These are phyloP conservation scores for Eciton burchellii DNA, from an alignment of 1,140 invertebrate genomes.

Conservation along the genomic window DNA sequence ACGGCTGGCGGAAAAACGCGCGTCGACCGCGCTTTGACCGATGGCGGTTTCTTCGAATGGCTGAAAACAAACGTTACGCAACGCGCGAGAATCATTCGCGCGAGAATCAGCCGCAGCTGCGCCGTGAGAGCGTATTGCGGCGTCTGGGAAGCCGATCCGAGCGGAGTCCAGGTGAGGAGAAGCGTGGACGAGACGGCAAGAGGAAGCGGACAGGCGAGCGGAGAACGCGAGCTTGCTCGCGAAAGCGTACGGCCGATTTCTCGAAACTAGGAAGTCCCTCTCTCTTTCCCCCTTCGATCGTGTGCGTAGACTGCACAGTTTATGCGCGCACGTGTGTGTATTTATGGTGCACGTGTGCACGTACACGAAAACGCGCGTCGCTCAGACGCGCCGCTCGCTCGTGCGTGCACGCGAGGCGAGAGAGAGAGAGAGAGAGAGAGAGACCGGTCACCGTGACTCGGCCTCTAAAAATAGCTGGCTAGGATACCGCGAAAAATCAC, in stretches of 20 bases:
- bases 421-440: conserved; percentile 66
- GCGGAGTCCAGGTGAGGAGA: neutral
- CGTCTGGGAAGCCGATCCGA: conserved; percentile 17
- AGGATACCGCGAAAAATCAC: conserved; percentile 79
- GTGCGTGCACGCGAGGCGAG: neutral
- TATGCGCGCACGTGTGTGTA: conserved; percentile 56
- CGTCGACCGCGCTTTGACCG: neutral
- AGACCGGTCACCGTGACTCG: conserved; percentile 81
- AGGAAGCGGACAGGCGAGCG: conserved; percentile 68
- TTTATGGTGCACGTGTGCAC: conserved; percentile 3
- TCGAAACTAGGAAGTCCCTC: conserved; percentile 76
- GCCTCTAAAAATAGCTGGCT: conserved; percentile 83
- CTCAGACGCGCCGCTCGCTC: conserved; percentile 36
- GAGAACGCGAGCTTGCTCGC: conserved; percentile 39
- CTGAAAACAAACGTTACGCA: conserved; percentile 33
- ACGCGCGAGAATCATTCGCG: neutral
- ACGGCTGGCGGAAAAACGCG: neutral
- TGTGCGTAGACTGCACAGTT: neutral
- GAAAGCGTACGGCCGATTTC: conserved; percentile 69
- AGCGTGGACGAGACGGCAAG: conserved; percentile 35
- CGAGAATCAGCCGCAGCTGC: neutral
- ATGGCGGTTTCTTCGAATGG: neutral
- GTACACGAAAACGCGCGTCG: conserved; percentile 30
- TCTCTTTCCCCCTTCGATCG: too few relatives aligned
- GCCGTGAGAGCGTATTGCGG: neutral